Percentiles rank a stretch among this genome's conserved stretches.
Evolutionary conservation across 2,888 invertebrate genomes (phyloP).

Genomic region (Campaea margaritaria): DNA sequence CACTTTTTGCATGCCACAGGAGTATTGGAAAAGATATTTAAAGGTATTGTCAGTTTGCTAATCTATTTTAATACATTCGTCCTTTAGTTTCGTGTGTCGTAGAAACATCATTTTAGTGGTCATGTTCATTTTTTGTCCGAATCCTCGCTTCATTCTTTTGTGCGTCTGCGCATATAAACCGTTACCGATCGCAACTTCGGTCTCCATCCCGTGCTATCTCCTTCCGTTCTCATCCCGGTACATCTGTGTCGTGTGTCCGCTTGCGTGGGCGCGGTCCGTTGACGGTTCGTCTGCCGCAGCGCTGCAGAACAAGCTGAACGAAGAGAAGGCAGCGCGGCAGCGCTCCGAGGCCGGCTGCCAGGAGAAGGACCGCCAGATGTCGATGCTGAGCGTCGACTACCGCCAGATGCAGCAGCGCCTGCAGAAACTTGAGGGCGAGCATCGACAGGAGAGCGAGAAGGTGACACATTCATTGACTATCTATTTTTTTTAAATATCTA

Average conservation of each 20-base stretch:
- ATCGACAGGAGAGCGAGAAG: conserved; percentile 94
- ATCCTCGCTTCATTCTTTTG: conserved; percentile 3
- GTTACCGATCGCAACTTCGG: background rate
- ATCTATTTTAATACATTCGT: conserved; percentile 46
- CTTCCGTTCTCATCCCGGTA: conserved; percentile 12
- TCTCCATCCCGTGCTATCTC: background rate
- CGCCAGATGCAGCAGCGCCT: conserved; percentile 96
- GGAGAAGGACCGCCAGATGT: conserved; percentile 97
- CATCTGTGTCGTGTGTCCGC: conserved; percentile 15
- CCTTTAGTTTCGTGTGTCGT: conserved; percentile 35
- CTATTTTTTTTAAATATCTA: too few species aligned
- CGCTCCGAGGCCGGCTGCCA: conserved; percentile 94
- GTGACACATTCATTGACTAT: conserved; percentile 65
- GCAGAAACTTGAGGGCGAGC: conserved; percentile 96
- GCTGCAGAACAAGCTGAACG: conserved; percentile 95
- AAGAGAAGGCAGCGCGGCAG: conserved; percentile 94
- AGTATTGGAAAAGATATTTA: conserved; percentile 88
- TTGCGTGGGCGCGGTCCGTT: conserved; percentile 10
- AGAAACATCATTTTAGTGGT: conserved; percentile 31
- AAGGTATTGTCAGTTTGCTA: conserved; percentile 86
- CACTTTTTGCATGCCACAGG: conserved; percentile 86
- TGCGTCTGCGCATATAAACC: conserved; percentile 1
- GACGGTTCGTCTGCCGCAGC: conserved; percentile 79
- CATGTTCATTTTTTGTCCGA: conserved; percentile 1
- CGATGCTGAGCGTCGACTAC: conserved; percentile 97